These are phyloP conservation scores for Melanotaenia duboulayi DNA, from an alignment of 2,113 vertebrate genomes.

Conservation along the genomic window DNA sequence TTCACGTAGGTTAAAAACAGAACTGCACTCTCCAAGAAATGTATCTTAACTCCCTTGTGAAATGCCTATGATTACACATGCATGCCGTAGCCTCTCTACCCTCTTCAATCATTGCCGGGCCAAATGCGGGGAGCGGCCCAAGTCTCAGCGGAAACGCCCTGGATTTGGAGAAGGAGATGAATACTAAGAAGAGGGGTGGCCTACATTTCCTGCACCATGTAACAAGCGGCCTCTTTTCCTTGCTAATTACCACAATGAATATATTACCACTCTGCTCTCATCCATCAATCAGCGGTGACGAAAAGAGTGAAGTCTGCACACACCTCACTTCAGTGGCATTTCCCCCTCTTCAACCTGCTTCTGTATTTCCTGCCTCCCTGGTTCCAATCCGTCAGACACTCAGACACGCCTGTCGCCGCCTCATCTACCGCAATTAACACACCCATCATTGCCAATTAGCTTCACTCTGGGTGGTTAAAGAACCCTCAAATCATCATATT, in stretches of 20 bases:
- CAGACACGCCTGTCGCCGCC: conserved; percentile 61
- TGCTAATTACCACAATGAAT: conserved; percentile 76
- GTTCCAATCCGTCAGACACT: conserved; percentile 46
- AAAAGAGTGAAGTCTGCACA: conserved; percentile 9
- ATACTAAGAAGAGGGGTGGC: conserved; percentile 55
- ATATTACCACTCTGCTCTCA: conserved; percentile 62
- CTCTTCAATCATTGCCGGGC: conserved; percentile 67
- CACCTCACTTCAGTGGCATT: conserved; percentile 34
- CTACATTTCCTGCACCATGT: conserved; percentile 64
- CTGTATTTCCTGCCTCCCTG: conserved; percentile 22
- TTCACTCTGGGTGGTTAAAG: conserved; percentile 73
- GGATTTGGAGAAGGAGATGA: conserved; percentile 61
- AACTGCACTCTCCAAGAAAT: conserved; percentile 24
- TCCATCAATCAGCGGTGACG: conserved; percentile 66
- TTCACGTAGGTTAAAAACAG: conserved; percentile 14
- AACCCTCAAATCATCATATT: conserved; percentile 66
- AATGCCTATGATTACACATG: conserved; percentile 48
- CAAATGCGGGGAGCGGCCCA: conserved; percentile 53
- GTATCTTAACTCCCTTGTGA: conserved; percentile 30
- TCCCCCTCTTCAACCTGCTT: conserved; percentile 23
- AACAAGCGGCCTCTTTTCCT: conserved; percentile 70
- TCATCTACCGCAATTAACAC: conserved; percentile 78
- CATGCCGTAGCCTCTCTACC: conserved; percentile 39
- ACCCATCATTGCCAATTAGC: conserved; percentile 80
- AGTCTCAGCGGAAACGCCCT: conserved; percentile 71